phyloP scores from a whole-genome alignment of 2,113 vertebrate species.

The Colaptes auratus region DNA sequence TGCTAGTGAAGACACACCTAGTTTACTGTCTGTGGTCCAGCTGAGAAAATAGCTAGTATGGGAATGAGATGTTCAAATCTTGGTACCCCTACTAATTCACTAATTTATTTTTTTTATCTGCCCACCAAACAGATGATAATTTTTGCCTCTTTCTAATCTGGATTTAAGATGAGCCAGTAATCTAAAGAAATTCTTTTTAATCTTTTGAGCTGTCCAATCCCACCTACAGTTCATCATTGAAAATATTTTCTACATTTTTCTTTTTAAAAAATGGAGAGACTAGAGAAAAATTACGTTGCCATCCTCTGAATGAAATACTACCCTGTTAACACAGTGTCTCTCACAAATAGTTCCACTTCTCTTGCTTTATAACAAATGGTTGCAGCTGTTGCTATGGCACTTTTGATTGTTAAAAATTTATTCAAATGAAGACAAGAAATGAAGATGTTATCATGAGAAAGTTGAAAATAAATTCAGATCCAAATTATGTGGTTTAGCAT shows the following conservation, averaged over 20 bases:
- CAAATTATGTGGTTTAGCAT: conserved; percentile 13
- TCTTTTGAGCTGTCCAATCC: conserved; percentile 20
- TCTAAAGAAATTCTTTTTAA: conserved; percentile 33
- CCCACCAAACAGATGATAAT: not conserved
- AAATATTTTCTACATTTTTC: conserved; percentile 39
- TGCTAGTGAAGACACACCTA: not conserved
- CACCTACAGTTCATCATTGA: conserved; percentile 41
- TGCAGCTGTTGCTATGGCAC: conserved; percentile 75
- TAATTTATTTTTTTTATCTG: not conserved
- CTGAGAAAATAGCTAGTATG: not conserved
- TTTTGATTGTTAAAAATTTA: conserved; percentile 72
- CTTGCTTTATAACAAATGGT: conserved; percentile 72
- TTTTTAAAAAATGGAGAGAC: conserved; percentile 8
- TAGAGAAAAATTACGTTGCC: not conserved
- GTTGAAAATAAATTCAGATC: conserved; percentile 63
- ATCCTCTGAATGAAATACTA: conserved; percentile 42
- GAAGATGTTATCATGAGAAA: conserved; percentile 67
- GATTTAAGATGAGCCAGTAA: conserved; percentile 33
- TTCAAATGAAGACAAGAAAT: conserved; percentile 67
- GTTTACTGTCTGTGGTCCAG: not conserved
- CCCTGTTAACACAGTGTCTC: conserved; percentile 50
- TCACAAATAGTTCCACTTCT: conserved; percentile 67
- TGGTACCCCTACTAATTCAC: not conserved
- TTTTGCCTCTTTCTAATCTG: conserved; percentile 37
- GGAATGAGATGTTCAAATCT: not conserved